Base-by-base conservation (phyloP, 2,888 invertebrate genomes). In the Dicycla oo region DNA sequence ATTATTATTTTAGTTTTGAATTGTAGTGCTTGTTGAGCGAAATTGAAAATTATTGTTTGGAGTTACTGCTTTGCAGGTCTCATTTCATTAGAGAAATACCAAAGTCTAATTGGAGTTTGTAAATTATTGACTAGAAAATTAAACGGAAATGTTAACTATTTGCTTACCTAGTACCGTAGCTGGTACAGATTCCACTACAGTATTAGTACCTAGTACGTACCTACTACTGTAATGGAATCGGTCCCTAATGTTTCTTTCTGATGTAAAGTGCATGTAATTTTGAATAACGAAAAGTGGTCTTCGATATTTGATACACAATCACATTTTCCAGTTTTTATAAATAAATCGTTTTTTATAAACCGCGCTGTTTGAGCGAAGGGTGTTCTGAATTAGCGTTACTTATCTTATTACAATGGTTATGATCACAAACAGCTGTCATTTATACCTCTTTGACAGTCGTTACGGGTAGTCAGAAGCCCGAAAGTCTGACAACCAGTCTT, bases 1-100 rank as follows among this genome's bases (percentile, higher is more conserved):
- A 81, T 75, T 64, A 61, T 51, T 38, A 66, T 68, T 81, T 68
- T 62, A 26, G 62, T 82, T 49, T 13, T 15, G 3, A 3, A 40
- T 66, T 66, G 4, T 60, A 38, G 8, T 51, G 38, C 3, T 66
- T 63, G 65, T 40, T 62, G 4, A 11, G 51, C 13, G n/a, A 47
- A 56, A 61, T 64, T 76, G 23, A 10, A 40, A 45, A 65, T 57
- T 47, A 61, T 51, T 60, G 7, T 62, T 62, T 26, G 11, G 11
- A 40, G n/a, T 26, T 38, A 30, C 18, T 58, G 23, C 43, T 34
- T 40, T 0, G 26, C 23, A 34, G 18, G 26, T n/a, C 0, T 38
- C 54, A 11, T 23, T 78, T 51, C 18, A 60, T 60, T 34, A 34
- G 3, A 54, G 5, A 30, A n/a, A 34, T 20, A 18, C 5, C 23